phyloP scores from a whole-genome alignment of 2,888 invertebrate species.

The Nomada fabriciana region DNA sequence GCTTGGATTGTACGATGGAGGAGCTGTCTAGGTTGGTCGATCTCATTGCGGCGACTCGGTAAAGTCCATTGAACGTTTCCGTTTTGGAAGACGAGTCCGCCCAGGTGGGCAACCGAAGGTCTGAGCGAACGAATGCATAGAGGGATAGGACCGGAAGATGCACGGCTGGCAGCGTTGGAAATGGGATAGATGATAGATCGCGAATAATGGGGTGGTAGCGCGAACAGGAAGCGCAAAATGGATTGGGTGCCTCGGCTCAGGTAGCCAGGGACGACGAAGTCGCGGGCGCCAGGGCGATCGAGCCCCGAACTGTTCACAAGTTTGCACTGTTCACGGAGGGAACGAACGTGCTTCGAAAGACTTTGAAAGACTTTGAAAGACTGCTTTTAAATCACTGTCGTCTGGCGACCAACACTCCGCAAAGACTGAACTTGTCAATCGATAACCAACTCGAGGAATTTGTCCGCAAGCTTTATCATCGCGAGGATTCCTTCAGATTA shows the following conservation, averaged over 20 bases:
- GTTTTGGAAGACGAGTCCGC: background rate
- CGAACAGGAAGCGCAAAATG: slow-evolving; percentile 62
- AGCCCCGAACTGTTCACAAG: slow-evolving; percentile 15
- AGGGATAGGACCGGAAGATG: slow-evolving; percentile 53
- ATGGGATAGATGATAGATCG: slow-evolving; percentile 73
- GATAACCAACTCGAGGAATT: background rate
- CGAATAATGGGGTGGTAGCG: slow-evolving; percentile 58
- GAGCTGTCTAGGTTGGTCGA: background rate
- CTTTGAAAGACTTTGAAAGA: background rate
- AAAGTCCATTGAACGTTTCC: background rate
- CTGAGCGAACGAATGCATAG: slow-evolving; percentile 52
- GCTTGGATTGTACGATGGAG: slow-evolving; percentile 18
- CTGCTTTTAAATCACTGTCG: slow-evolving; percentile 3
- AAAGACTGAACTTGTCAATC: slow-evolving; percentile 18
- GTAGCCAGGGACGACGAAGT: slow-evolving; percentile 69
- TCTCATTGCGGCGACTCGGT: slow-evolving; percentile 24
- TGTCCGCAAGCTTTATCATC: background rate
- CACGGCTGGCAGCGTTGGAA: slow-evolving; percentile 59
- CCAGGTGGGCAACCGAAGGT: slow-evolving; percentile 8
- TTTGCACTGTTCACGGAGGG: background rate
- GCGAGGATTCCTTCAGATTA: background rate
- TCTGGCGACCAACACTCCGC: background rate
- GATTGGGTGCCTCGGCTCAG: slow-evolving; percentile 75
- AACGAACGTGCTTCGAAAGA: no score
- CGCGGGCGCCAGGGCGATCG: slow-evolving; percentile 38